phyloP scores from a whole-genome alignment of 2,888 invertebrate genomes.

The Folsomia candida region DNA sequence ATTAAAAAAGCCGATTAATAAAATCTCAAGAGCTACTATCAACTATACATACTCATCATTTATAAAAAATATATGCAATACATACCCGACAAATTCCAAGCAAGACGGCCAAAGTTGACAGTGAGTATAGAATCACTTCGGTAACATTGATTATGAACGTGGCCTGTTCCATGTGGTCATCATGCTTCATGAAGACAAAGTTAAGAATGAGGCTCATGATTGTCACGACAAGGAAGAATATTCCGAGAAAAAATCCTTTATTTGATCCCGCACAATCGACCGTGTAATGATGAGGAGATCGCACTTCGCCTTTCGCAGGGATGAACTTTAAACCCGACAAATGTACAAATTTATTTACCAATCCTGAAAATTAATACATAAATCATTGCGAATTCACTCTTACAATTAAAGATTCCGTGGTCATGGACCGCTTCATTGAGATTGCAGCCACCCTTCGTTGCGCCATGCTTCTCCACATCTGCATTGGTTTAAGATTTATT shows the following conservation, averaged over 20 bases:
- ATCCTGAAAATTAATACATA: neutral
- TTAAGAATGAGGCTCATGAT: constrained; percentile 88
- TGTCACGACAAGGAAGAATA: constrained; percentile 79
- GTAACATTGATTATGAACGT: constrained; percentile 72
- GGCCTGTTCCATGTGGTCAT: constrained; percentile 75
- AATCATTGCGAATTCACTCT: neutral
- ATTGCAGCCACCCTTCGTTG: constrained; percentile 35
- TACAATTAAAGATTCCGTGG: constrained; percentile 17
- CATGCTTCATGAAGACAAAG: constrained; percentile 79
- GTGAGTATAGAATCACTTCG: constrained; percentile 79
- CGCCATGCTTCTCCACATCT: constrained; percentile 56
- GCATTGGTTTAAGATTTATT: neutral
- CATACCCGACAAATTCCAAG: constrained; percentile 76
- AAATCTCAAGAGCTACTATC: neutral
- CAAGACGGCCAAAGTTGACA: constrained; percentile 80
- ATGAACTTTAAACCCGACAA: neutral
- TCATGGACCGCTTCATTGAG: constrained; percentile 30
- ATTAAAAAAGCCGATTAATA: neutral
- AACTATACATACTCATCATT: neutral
- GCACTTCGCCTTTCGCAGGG: constrained; percentile 50
- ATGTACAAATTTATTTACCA: neutral
- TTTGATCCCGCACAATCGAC: constrained; percentile 93
- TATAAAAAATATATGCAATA: constrained; percentile 4
- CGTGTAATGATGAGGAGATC: constrained; percentile 84
- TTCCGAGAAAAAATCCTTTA: constrained; percentile 87